phyloP scores from a whole-genome alignment of 1,140 invertebrate genomes.

The Drosophila ananassae region DNA sequence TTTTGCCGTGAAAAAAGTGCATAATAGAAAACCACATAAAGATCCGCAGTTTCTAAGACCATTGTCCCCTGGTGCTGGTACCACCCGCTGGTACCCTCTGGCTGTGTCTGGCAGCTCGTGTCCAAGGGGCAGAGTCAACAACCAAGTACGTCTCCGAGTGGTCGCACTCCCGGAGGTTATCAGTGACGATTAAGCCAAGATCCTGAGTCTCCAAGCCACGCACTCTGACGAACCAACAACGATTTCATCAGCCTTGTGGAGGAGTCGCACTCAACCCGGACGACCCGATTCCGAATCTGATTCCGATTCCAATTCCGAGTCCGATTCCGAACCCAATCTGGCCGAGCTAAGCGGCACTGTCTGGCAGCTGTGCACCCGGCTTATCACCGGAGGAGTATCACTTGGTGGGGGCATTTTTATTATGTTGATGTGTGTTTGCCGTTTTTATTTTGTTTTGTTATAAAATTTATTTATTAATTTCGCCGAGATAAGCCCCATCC shows the following conservation, averaged over 20 bases:
- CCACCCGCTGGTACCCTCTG: constrained; percentile 3
- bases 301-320: background rate
- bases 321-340: constrained; percentile 27
- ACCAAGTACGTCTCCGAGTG: constrained; percentile 26
- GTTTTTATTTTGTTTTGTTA: constrained; percentile 57
- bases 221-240: constrained; percentile 24
- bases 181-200: constrained; percentile 2
- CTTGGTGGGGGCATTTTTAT: constrained; percentile 35
- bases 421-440: constrained; percentile 30
- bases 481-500: constrained; percentile 50
- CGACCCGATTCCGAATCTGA: constrained; percentile 3
- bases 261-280: constrained; percentile 20
- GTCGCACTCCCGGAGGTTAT: constrained; percentile 30
- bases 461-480: constrained; percentile 54
- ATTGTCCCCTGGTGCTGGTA: background rate
- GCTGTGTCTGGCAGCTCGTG: constrained; percentile 11
- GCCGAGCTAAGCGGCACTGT: constrained; percentile 28
- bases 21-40: background rate
- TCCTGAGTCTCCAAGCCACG: constrained; percentile 19
- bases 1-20: background rate
- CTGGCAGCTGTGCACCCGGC: constrained; percentile 38
- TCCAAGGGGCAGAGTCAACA: constrained; percentile 33
- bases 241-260: constrained; percentile 54
- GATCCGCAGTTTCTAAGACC: background rate
- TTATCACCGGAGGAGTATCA: constrained; percentile 24